These are phyloP conservation scores for Erebia epiphron DNA, from an alignment of 2,888 invertebrate species.

Conservation along the genomic window DNA sequence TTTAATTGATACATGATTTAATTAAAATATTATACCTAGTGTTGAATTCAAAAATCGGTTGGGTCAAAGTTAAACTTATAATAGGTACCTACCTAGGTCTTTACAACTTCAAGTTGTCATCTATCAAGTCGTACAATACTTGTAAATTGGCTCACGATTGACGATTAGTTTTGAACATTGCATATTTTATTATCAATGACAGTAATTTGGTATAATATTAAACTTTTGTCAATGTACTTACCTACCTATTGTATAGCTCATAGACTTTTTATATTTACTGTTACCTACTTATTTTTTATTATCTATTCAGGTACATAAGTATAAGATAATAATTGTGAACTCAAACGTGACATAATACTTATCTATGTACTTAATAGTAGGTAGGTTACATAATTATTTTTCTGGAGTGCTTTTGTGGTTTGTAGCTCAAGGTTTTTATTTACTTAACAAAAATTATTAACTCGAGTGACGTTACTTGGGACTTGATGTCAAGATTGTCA, in stretches of 20 bases:
- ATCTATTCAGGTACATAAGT: no score
- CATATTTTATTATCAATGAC: background rate
- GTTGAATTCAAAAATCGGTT: background rate
- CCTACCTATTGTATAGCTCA: background rate
- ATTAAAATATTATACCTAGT: background rate
- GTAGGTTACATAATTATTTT: background rate
- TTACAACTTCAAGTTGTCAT: background rate
- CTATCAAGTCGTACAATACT: background rate
- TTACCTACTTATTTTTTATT: no score
- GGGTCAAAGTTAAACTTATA: no score
- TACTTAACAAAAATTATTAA: no score
- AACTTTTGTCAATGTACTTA: slow-evolving; percentile 2
- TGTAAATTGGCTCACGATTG: slow-evolving; percentile 14
- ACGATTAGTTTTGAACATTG: slow-evolving; percentile 4
- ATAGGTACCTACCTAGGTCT: no score
- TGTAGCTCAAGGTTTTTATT: slow-evolving; percentile 12
- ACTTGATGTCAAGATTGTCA: slow-evolving; percentile 4
- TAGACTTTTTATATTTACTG: background rate
- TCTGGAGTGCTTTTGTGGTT: background rate
- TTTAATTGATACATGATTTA: no score
- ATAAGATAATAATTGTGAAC: background rate
- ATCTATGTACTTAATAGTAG: background rate
- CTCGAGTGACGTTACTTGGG: background rate
- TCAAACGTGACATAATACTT: slow-evolving; percentile 15
- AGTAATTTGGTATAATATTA: background rate